These are phyloP conservation scores for Cranoglanis bouderius DNA, from an alignment of 2,113 vertebrate species.

Conservation along the genomic window DNA sequence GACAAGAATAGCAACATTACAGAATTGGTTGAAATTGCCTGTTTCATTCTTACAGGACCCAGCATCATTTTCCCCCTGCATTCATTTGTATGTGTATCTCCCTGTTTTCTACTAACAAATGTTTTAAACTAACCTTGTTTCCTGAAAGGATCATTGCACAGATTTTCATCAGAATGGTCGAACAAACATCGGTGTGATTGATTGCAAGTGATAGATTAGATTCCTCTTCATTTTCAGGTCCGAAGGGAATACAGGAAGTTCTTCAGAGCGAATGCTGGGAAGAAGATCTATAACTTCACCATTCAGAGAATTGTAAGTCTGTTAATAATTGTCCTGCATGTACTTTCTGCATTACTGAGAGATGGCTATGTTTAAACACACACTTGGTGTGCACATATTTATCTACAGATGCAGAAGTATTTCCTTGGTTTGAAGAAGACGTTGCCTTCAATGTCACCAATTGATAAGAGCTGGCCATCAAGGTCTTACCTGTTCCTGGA, in stretches of 20 bases:
- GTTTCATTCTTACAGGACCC: background rate
- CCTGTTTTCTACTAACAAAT: constrained; percentile 63
- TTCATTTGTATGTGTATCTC: background rate
- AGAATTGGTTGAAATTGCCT: background rate
- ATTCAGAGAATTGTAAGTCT: constrained; percentile 94
- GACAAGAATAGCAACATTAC: constrained; percentile 18
- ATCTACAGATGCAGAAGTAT: constrained; percentile 90
- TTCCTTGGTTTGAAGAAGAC: constrained; percentile 88
- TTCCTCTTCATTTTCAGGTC: constrained; percentile 76
- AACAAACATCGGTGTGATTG: background rate
- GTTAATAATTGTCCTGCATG: background rate
- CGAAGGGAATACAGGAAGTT: constrained; percentile 96
- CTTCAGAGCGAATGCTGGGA: constrained; percentile 96
- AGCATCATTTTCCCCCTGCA: background rate
- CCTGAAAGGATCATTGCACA: constrained; percentile 8
- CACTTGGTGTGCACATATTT: background rate
- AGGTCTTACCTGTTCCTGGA: constrained; percentile 91
- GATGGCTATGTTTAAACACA: background rate
- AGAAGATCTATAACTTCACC: constrained; percentile 94
- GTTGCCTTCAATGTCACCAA: constrained; percentile 91
- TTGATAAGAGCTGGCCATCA: constrained; percentile 90
- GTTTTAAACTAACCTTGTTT: background rate
- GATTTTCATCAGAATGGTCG: constrained; percentile 10
- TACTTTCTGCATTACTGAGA: background rate
- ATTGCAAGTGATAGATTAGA: constrained; percentile 33